phyloP scores from a whole-genome alignment of 2,888 invertebrate genomes.

The Idaea straminata region DNA sequence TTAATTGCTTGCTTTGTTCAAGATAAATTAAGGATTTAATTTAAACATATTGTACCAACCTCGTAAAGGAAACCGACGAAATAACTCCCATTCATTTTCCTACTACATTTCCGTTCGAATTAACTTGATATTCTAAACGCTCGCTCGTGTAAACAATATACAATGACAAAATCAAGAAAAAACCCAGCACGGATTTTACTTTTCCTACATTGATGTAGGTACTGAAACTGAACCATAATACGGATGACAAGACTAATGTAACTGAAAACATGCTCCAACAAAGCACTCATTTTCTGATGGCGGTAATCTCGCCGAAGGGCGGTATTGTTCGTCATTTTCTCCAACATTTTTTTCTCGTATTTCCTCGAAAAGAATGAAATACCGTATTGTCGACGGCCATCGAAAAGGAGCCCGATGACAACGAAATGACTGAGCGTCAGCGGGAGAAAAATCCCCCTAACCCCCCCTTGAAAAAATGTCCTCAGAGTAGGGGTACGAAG shows the following conservation, averaged over 20 bases:
- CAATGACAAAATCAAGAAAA: constrained; percentile 30
- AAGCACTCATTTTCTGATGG: constrained; percentile 79
- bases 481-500: constrained; percentile 68
- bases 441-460: constrained; percentile 54
- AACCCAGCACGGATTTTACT: constrained; percentile 29
- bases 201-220: constrained; percentile 49
- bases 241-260: constrained; percentile 74
- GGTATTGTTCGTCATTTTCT: constrained; percentile 77
- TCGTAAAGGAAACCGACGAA: not conserved
- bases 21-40: too few relatives aligned
- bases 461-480: constrained; percentile 70
- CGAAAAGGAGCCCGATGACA: constrained; percentile 75
- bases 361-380: constrained; percentile 75
- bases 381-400: constrained; percentile 76
- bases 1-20: too few relatives aligned
- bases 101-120: not conserved
- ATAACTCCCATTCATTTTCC: not conserved
- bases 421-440: constrained; percentile 75
- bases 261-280: constrained; percentile 74
- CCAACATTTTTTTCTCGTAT: constrained; percentile 61
- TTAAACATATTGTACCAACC: not conserved
- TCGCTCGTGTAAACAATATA: constrained; percentile 11
- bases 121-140: not conserved
- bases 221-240: constrained; percentile 56
- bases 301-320: constrained; percentile 78